phyloP scores from a whole-genome alignment of 2,888 invertebrate genomes.

The Cheilosia variabilis region DNA sequence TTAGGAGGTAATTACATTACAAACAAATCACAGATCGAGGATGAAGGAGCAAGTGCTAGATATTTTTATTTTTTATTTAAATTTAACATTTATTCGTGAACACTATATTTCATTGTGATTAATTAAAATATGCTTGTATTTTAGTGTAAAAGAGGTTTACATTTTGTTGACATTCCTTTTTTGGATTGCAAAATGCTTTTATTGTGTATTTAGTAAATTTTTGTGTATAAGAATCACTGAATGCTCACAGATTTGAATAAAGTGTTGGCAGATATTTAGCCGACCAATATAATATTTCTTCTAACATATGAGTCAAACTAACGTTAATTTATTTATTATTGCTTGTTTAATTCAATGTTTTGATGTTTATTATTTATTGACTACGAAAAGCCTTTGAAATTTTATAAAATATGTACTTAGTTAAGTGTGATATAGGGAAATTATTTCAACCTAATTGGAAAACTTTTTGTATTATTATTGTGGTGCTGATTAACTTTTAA shows the following conservation, averaged over 20 bases:
- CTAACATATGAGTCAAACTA: constrained; percentile 4
- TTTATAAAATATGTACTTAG: not conserved
- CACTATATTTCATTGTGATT: constrained; percentile 51
- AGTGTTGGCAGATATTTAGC: constrained; percentile 5
- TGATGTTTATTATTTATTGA: constrained; percentile 29
- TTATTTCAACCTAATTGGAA: constrained; percentile 2
- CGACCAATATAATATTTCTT: not conserved
- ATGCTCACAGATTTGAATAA: constrained; percentile 30
- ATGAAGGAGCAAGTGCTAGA: constrained; percentile 36
- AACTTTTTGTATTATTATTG: constrained; percentile 3
- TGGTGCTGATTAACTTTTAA: not conserved
- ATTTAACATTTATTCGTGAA: constrained; percentile 37
- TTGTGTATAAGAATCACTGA: constrained; percentile 10
- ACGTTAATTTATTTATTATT: constrained; percentile 35
- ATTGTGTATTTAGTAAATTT: constrained; percentile 6
- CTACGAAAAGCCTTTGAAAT: not conserved
- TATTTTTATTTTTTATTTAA: constrained; percentile 4
- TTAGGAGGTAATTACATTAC: constrained; percentile 47
- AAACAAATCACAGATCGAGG: constrained; percentile 3
- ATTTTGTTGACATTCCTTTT: constrained; percentile 31
- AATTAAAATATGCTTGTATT: constrained; percentile 35
- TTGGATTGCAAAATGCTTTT: not conserved
- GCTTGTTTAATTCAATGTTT: constrained; percentile 11
- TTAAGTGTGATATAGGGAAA: constrained; percentile 6
- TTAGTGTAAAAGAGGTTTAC: constrained; percentile 39